A percentile compares a stretch with the other conserved stretches of the same genome.
Evolutionary conservation across 2,113 vertebrate genomes (phyloP).

Genomic region (Jacana jacana): DNA sequence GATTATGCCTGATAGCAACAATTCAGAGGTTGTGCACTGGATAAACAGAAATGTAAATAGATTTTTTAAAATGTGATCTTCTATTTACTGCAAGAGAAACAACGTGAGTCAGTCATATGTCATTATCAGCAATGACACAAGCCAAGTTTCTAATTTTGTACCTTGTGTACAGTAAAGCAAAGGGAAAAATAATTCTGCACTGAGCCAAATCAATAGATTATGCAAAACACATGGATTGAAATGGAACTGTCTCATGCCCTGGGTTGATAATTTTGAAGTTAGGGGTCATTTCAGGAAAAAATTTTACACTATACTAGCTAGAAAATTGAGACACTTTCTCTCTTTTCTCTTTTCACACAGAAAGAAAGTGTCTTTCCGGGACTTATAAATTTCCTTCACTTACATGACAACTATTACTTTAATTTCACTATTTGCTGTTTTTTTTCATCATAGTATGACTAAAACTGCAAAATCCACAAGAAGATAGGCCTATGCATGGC

Average conservation of each 20-base stretch:
- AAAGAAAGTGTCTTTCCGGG: not conserved
- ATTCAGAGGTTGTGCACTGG: not conserved
- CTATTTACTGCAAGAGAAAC: not conserved
- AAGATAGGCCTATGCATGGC: not conserved
- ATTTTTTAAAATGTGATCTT: not conserved
- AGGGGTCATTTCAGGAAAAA: not conserved
- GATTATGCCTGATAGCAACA: not conserved
- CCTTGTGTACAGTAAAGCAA: not conserved
- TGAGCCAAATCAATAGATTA: constrained; percentile 26
- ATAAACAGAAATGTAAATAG: not conserved
- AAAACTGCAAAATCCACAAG: not conserved
- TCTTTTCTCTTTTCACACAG: too few relatives aligned
- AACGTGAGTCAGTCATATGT: not conserved
- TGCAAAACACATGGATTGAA: not conserved
- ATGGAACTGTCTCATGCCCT: not conserved
- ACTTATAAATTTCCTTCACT: not conserved
- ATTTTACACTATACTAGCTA: not conserved
- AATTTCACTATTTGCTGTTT: not conserved
- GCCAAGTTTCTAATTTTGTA: constrained; percentile 44
- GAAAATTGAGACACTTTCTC: not conserved
- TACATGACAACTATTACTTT: not conserved
- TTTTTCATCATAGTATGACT: not conserved
- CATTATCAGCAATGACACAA: not conserved
- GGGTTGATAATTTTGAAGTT: not conserved
- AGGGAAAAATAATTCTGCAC: not conserved